Evolutionary conservation across 2,113 vertebrate genomes (phyloP), one percentile per base, ranked within the genome.

Genomic region (Rynchops niger): DNA sequence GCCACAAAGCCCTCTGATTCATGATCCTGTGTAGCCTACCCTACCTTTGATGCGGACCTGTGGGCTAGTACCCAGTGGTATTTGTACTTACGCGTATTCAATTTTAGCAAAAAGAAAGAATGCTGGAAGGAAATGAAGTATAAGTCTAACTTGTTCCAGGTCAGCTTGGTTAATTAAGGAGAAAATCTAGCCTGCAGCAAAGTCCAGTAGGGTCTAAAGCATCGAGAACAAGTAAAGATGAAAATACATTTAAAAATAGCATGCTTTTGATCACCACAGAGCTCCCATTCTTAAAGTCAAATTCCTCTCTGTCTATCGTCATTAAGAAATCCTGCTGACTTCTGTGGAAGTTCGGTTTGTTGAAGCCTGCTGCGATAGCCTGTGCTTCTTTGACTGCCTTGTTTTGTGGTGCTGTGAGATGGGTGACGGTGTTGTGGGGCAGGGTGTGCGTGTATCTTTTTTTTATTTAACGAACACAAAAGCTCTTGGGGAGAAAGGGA

Each of bases 161-260:
- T 93, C 92, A 85, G 36, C 27, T 61, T 94, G 19, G 25, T 93
- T 96, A 96, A 96, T 95, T 93, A 94, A 90, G 87, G 82, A 82
- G 86, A 86, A 93, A 94, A 87, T 52, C 8, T 21, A 82, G 87
- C 93, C 87, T 85, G 82, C 3, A 71, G 87, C 70, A 12, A 42
- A 91, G 81, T 77, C 82, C 62, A 45, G 36, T 29, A 58, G 78
- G 61, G 70, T 69, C 87, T 93, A 5, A 88, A 82, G 52, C 6
- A 19, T 0, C 29, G 27, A 27, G 62, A 82, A 25, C 17, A 34
- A 62, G 58, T 11, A 32, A 56, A 91, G 78, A 80, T 73, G 69
- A 90, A 91, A 90, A 59, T 42, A 45, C 7, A 21, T n/a, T 56
- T 85, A 4, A 97, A 94, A 94, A 65, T 53, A 90, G 12, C 21